These are phyloP conservation scores for Berghia stephanieae DNA, from an alignment of 1,140 invertebrate species.

Conservation along the genomic window DNA sequence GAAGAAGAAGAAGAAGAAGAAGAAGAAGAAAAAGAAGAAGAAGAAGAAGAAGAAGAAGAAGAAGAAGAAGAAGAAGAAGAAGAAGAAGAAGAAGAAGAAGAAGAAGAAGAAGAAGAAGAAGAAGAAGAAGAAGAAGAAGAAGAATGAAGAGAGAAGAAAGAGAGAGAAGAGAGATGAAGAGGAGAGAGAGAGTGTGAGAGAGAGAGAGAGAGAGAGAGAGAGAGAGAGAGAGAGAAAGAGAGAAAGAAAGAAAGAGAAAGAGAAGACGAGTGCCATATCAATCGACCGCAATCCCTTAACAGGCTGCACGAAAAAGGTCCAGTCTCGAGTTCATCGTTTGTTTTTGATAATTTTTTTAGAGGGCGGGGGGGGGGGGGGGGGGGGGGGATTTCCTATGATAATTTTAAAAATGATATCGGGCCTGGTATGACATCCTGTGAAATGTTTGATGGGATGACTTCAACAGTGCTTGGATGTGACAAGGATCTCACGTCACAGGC, in stretches of 20 bases:
- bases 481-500: too few relatives aligned
- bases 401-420: too few relatives aligned
- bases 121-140: neutral
- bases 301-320: too few relatives aligned
- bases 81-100: neutral
- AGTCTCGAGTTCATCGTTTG: too few relatives aligned
- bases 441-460: too few relatives aligned
- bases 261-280: neutral
- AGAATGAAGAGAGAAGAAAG: neutral
- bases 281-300: too few relatives aligned
- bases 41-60: neutral
- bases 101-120: neutral
- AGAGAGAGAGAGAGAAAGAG: neutral
- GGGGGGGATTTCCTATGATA: too few relatives aligned
- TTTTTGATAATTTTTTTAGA: too few relatives aligned
- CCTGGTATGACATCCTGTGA: too few relatives aligned
- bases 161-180: neutral
- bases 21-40: neutral
- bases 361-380: too few relatives aligned
- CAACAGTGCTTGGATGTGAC: too few relatives aligned
- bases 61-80: neutral
- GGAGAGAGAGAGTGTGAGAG: neutral
- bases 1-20: neutral
- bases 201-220: neutral
- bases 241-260: neutral